These are phyloP conservation scores for Eupsittula cactorum DNA, from an alignment of 2,113 vertebrate genomes.

Conservation along the genomic window DNA sequence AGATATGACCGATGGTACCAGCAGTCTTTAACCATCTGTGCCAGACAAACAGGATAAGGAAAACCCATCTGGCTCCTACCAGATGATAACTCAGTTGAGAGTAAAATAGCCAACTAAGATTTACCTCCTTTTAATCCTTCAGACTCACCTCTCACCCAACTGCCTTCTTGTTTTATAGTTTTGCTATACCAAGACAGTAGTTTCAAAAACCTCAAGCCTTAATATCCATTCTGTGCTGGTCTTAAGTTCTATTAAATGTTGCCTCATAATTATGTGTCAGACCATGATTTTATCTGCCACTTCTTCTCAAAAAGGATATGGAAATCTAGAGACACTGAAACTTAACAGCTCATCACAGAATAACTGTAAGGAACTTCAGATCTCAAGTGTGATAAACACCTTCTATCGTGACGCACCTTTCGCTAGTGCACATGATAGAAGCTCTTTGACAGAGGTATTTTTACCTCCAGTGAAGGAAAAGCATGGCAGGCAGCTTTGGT, in stretches of 20 bases:
- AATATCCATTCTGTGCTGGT: not conserved
- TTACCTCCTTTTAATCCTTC: not conserved
- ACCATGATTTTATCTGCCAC: not conserved
- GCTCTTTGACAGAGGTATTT: not conserved
- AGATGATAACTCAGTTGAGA: not conserved
- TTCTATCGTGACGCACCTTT: slow-evolving; percentile 19
- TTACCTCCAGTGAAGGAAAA: not conserved
- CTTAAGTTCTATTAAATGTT: not conserved
- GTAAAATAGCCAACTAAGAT: not conserved
- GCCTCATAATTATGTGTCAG: not conserved
- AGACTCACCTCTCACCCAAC: not conserved
- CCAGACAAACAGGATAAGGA: not conserved
- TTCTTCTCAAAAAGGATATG: not conserved
- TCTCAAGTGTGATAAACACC: slow-evolving; percentile 27
- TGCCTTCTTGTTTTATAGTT: not conserved
- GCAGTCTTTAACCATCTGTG: not conserved
- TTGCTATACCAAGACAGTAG: not conserved
- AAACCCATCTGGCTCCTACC: not conserved
- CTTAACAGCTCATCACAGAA: not conserved
- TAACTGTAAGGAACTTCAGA: not conserved
- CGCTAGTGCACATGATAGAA: not conserved
- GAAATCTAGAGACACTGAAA: not conserved
- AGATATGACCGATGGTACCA: not conserved
- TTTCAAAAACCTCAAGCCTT: not conserved
- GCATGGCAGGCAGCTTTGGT: not conserved